A percentile compares a stretch with the other conserved stretches of the same genome.
Conservation (phyloP, 2,888 invertebrate species). For the Platycnemis pennipes region DNA sequence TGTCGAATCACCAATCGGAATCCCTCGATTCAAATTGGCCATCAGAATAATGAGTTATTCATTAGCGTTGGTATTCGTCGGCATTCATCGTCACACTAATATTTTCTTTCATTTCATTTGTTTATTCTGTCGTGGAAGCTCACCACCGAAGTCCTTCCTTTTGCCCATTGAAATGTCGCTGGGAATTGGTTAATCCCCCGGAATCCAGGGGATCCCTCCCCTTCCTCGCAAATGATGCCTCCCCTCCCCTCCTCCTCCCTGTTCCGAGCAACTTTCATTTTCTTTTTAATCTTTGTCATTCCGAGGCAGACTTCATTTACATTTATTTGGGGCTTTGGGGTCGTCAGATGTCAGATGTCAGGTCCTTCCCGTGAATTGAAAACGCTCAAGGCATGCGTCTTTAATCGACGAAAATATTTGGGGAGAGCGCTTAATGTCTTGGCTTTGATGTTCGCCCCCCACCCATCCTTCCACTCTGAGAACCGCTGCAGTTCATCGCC, state of each 20-base stretch:
- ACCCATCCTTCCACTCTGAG: neutral
- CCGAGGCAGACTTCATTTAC: neutral
- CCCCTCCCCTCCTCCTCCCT: too few species aligned
- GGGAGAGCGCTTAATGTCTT: neutral
- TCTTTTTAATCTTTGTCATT: conserved; percentile 5
- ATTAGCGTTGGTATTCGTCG: neutral
- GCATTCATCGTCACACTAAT: neutral
- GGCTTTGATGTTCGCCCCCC: neutral
- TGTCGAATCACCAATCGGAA: too few species aligned
- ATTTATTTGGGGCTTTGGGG: neutral
- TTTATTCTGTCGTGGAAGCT: neutral
- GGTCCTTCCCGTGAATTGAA: neutral
- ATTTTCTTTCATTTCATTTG: neutral
- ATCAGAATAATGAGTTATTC: too few species aligned
- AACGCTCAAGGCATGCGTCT: neutral
- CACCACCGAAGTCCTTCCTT: neutral
- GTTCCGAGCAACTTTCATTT: neutral
- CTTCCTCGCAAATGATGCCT: neutral
- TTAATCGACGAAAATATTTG: neutral
- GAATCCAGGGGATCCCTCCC: neutral
- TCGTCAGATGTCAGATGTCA: neutral
- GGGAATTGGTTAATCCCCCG: neutral
- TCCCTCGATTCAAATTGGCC: too few species aligned
- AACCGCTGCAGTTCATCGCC: neutral
- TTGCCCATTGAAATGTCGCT: neutral